Evolutionary conservation across 2,797 vertebrate species (phyloP), one percentile per base, ranked within the genome.

Genomic region (Microctenopoma stevenorrisi): DNA sequence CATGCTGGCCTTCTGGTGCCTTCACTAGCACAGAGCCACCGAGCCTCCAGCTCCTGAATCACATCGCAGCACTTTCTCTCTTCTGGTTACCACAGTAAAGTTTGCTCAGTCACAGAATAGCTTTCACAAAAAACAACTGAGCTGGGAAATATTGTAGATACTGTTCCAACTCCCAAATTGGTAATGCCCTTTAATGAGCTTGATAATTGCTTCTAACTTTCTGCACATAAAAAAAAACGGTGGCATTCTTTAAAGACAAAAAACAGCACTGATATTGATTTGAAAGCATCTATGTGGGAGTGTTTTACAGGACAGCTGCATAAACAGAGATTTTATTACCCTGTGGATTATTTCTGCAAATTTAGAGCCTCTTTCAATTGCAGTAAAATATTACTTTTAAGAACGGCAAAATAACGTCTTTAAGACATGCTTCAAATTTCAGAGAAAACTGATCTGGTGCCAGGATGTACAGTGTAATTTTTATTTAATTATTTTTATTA

Each of bases 261-360:
- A 51, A 53, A 63, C n/a, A 33, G 40, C 2, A 1, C 26, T 25
- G 51, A 66, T 50, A 54, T 50, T 54, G 46, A 81, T 72, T 54
- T 71, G 2, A 64, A 64, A 78, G 43, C 76, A 47, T 82, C 56
- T 50, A 49, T 44, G 68, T 60, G 54, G 61, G 59, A 47, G 46
- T 0, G 14, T 62, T 83, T 86, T 43, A 53, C 48, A n/a, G 61
- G 44, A 79, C 84, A 83, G 79, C 82, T 85, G 76, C 48, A 4
- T 56, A 82, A 90, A 86, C 78, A 76, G n/a, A 75, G 47, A 13
- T 48, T 84, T 70, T 68, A 82, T 76, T 78, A 69, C 71, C 73
- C 33, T 18, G 22, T 37, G 51, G 55, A n/a, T 30, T 61, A 60
- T 76, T 69, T 71, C 58, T 77, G 55, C 52, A 64, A 54, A 65